Conservation (phyloP, 2,113 vertebrate species). For the Tupaia chinensis region DNA sequence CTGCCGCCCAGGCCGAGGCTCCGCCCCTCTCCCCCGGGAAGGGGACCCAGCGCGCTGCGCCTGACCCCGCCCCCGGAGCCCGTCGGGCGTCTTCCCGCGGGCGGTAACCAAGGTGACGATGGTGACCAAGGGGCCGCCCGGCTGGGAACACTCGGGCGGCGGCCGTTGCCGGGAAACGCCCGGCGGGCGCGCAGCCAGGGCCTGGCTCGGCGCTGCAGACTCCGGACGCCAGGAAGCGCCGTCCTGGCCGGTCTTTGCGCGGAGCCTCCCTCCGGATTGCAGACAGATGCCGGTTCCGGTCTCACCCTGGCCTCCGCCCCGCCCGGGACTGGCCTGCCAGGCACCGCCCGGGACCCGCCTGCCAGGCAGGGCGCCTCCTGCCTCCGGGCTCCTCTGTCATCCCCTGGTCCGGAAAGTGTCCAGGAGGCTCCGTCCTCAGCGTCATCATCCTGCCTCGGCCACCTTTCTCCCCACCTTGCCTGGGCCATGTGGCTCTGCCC, state of each 20-base stretch:
- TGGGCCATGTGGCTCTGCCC: background rate
- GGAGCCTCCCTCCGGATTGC: conserved; percentile 42
- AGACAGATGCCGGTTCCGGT: conserved; percentile 23
- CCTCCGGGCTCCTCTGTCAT: background rate
- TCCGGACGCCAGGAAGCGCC: conserved; percentile 62
- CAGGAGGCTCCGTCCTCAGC: background rate
- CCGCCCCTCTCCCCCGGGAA: background rate
- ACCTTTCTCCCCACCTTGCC: background rate
- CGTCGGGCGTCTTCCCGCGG: background rate
- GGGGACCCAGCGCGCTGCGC: accelerated
- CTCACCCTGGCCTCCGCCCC: background rate
- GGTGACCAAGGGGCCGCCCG: background rate
- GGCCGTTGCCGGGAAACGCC: conserved; percentile 77
- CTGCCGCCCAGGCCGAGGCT: accelerated
- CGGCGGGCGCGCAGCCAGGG: conserved; percentile 46
- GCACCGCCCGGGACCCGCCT: background rate
- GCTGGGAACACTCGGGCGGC: conserved; percentile 28
- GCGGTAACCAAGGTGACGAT: conserved; percentile 67
- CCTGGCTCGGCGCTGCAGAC: conserved; percentile 3
- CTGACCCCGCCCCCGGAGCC: conserved; percentile 40
- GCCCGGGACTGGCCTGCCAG: background rate
- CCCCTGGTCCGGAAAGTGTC: background rate
- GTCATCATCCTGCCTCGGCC: background rate
- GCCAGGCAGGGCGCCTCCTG: background rate
- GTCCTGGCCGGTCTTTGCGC: conserved; percentile 44